phyloP scores from a whole-genome alignment of 2,888 invertebrate genomes.

The Ochlodes sylvanus region DNA sequence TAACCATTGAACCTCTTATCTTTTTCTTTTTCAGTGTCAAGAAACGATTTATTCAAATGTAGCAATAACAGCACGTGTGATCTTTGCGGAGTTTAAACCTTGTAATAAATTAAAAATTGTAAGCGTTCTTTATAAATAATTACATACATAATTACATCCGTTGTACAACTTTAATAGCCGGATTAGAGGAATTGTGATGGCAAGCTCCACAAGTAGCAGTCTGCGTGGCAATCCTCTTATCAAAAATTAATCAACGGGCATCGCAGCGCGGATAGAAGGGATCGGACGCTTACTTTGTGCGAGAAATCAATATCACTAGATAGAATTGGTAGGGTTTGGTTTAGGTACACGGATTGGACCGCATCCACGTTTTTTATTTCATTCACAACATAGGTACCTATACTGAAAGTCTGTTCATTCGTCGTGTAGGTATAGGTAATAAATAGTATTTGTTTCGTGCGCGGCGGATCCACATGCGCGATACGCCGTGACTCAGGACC shows the following conservation, averaged over 20 bases:
- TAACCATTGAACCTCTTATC: too few relatives aligned
- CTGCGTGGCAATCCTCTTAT: constrained; percentile 69
- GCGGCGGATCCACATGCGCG: too few relatives aligned
- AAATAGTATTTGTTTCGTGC: too few relatives aligned
- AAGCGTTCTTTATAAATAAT: too few relatives aligned
- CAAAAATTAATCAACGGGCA: constrained; percentile 74
- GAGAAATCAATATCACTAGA: constrained; percentile 42
- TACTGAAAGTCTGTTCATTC: neutral
- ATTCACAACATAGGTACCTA: neutral
- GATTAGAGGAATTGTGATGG: constrained; percentile 12
- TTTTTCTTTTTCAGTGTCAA: too few relatives aligned
- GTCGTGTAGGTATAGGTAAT: too few relatives aligned
- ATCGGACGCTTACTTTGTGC: constrained; percentile 44
- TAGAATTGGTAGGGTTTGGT: constrained; percentile 18
- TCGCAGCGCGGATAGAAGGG: constrained; percentile 53
- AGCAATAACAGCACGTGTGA: too few relatives aligned
- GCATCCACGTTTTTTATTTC: neutral
- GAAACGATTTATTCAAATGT: too few relatives aligned
- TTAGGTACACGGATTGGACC: neutral
- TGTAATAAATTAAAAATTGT: too few relatives aligned
- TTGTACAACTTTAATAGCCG: constrained; percentile 13
- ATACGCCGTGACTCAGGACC: too few relatives aligned
- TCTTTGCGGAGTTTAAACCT: too few relatives aligned
- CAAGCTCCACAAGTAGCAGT: constrained; percentile 35
- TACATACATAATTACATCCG: too few relatives aligned